These are phyloP conservation scores for Crambe crambe DNA, from an alignment of 37 sponge, comb jelly and placozoan species.

Conservation along the genomic window DNA sequence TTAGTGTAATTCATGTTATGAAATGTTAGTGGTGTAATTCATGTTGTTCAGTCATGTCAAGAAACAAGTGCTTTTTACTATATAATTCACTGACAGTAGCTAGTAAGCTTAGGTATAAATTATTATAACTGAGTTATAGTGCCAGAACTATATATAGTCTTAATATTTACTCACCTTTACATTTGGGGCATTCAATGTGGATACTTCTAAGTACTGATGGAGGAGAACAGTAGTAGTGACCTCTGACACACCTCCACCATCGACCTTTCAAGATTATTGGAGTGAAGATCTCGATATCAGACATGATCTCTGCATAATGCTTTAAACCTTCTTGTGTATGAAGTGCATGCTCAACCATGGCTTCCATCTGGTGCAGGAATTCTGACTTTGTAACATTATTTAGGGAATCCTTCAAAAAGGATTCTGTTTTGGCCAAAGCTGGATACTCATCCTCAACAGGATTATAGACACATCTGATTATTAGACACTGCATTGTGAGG, in stretches of 20 bases:
- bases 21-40: not conserved
- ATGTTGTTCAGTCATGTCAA: too few relatives aligned
- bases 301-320: not conserved
- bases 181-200: not conserved
- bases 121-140: too few relatives aligned
- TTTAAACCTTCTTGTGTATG: not conserved
- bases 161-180: conserved; percentile 1
- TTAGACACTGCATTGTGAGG: not conserved
- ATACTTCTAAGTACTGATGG: not conserved
- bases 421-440: not conserved
- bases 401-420: not conserved
- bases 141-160: not conserved
- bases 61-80: too few relatives aligned
- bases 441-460: not conserved
- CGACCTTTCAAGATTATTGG: conserved; percentile 44
- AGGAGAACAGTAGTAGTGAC: conserved; percentile 77
- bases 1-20: not conserved
- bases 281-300: not conserved
- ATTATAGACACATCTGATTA: not conserved
- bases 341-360: too few relatives aligned
- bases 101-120: too few relatives aligned
- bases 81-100: too few relatives aligned
- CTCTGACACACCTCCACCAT: conserved; percentile 83
- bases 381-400: not conserved
- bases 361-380: not conserved